Evolutionary conservation across 2,888 invertebrate genomes (phyloP).

Genomic region (Hedychridium roseum): DNA sequence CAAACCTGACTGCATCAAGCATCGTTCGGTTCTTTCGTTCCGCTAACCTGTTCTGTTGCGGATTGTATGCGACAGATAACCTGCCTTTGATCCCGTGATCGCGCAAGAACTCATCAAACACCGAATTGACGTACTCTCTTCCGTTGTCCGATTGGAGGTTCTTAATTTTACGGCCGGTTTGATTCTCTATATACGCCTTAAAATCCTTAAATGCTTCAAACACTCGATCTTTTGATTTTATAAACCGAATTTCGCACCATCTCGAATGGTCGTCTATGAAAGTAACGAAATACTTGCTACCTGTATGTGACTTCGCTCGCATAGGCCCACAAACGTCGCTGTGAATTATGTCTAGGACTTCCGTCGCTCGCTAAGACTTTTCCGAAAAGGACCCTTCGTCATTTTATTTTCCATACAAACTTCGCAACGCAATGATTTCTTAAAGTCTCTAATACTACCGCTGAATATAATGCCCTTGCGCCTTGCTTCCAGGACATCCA

Average conservation of each 20-base stretch:
- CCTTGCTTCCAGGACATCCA: slow-evolving; percentile 17
- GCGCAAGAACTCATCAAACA: slow-evolving; percentile 30
- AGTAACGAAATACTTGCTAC: slow-evolving; percentile 32
- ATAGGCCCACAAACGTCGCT: slow-evolving; percentile 32
- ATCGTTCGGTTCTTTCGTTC: slow-evolving; percentile 45
- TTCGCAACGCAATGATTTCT: slow-evolving; percentile 10
- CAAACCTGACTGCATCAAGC: slow-evolving; percentile 31
- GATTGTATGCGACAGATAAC: slow-evolving; percentile 35
- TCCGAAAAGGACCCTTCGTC: slow-evolving; percentile 17
- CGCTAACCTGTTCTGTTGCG: slow-evolving; percentile 44
- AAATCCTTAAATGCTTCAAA: slow-evolving; percentile 29
- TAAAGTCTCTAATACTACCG: slow-evolving; percentile 7
- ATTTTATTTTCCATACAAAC: slow-evolving; percentile 19
- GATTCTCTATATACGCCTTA: slow-evolving; percentile 29
- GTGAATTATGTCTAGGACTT: slow-evolving; percentile 20
- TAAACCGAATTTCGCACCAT: slow-evolving; percentile 31
- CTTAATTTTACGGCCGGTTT: slow-evolving; percentile 28
- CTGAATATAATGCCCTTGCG: too few relatives aligned
- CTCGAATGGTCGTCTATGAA: slow-evolving; percentile 38
- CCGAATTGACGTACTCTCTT: slow-evolving; percentile 21
- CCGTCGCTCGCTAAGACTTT: background rate
- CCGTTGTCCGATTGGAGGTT: slow-evolving; percentile 32
- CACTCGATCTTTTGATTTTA: slow-evolving; percentile 30
- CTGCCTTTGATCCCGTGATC: slow-evolving; percentile 31
- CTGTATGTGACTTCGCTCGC: slow-evolving; percentile 26